phyloP scores from a whole-genome alignment of 1,140 invertebrate species.

The Rhopalosiphum maidis region DNA sequence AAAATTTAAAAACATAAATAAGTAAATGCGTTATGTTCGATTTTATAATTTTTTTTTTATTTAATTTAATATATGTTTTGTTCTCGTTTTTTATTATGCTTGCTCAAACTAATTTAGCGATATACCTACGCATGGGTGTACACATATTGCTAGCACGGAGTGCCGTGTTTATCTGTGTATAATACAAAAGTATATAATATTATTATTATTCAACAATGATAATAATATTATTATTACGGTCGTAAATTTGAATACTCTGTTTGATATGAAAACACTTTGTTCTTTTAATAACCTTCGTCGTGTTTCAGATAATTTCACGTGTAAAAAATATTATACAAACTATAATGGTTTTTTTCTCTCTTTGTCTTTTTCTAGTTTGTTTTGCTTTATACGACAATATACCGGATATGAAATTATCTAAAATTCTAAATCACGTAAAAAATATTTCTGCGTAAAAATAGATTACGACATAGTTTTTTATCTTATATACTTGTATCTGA shows the following conservation, averaged over 20 bases:
- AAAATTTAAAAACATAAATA: not conserved
- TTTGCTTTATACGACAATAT: not conserved
- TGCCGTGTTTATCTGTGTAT: not conserved
- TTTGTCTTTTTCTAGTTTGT: not conserved
- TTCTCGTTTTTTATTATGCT: not conserved
- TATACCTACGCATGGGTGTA: conserved; percentile 13
- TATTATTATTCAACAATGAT: conserved; percentile 4
- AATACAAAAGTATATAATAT: not conserved
- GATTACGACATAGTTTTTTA: not conserved
- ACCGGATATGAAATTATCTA: not conserved
- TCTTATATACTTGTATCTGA: not conserved
- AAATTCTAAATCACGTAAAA: not conserved
- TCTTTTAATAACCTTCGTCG: conserved; percentile 1
- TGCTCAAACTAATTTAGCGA: not conserved
- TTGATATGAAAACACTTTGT: not conserved
- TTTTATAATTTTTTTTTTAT: not conserved
- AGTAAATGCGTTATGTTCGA: too few species aligned
- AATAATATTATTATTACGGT: conserved; percentile 17
- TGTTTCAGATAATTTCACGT: not conserved
- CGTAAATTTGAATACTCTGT: conserved; percentile 19
- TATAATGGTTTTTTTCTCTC: not conserved
- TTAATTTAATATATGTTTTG: not conserved
- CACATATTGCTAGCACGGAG: conserved; percentile 29
- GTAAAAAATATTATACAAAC: not conserved
- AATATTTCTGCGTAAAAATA: not conserved